These are phyloP conservation scores for Microctenopoma stevenorrisi DNA, from an alignment of 2,797 vertebrate species.

Conservation along the genomic window DNA sequence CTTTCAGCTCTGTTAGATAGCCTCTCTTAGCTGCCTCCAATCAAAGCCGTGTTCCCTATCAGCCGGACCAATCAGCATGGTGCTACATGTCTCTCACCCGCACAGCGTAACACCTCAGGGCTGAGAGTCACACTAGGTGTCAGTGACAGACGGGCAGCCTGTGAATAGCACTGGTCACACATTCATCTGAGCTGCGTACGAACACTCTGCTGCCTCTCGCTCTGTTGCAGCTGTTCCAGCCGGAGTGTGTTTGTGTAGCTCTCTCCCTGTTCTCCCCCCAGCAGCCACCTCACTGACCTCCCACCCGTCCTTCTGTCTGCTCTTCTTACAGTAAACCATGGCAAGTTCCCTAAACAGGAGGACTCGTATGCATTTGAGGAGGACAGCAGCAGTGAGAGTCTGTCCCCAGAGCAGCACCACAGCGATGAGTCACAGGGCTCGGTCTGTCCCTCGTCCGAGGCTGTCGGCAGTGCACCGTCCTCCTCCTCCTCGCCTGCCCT, in stretches of 20 bases:
- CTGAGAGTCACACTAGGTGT: constrained; percentile 72
- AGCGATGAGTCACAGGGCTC: constrained; percentile 89
- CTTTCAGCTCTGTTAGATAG: constrained; percentile 68
- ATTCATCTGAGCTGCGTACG: neutral
- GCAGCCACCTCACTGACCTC: constrained; percentile 1
- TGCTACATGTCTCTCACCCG: constrained; percentile 59
- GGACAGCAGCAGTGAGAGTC: constrained; percentile 94
- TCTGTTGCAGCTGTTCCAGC: too few relatives aligned
- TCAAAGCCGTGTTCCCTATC: constrained; percentile 66
- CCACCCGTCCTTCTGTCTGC: constrained; percentile 19
- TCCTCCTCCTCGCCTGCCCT: constrained; percentile 77
- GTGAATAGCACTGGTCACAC: constrained; percentile 43
- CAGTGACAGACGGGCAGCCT: constrained; percentile 57
- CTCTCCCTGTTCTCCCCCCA: too few relatives aligned
- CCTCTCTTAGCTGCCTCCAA: constrained; percentile 67
- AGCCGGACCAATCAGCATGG: constrained; percentile 63
- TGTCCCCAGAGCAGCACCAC: constrained; percentile 91
- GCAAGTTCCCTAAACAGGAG: constrained; percentile 88
- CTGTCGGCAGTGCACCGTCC: constrained; percentile 77
- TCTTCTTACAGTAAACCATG: constrained; percentile 84
- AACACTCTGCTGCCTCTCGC: neutral
- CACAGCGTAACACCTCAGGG: constrained; percentile 69
- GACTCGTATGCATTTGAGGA: constrained; percentile 96
- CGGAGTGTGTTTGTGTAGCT: too few relatives aligned
- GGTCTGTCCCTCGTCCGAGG: constrained; percentile 79